Percentiles rank a stretch among this genome's conserved stretches.
These are phyloP conservation scores for Phrynosoma blainvillii DNA, from an alignment of 2,113 vertebrate species.

Conservation along the genomic window DNA sequence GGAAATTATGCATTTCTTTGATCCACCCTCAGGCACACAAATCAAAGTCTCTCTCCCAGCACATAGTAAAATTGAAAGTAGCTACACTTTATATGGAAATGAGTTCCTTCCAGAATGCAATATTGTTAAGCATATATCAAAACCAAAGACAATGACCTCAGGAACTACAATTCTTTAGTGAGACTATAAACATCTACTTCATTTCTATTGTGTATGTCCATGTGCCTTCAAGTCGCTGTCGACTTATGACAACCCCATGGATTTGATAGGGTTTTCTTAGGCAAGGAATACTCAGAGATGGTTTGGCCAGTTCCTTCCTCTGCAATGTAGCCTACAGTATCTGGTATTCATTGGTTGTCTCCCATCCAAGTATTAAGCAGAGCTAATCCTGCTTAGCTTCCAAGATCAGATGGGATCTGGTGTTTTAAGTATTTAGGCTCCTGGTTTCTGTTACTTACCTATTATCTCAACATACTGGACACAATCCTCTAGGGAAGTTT, in stretches of 20 bases:
- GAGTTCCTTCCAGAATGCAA: constrained; percentile 70
- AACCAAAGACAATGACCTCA: constrained; percentile 61
- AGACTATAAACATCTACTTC: constrained; percentile 45
- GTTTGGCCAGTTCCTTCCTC: too few species aligned
- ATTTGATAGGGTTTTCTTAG: too few species aligned
- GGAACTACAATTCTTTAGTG: constrained; percentile 50
- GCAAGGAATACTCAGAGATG: too few species aligned
- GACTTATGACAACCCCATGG: too few species aligned
- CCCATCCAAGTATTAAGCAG: too few species aligned
- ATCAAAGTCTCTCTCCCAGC: constrained; percentile 73
- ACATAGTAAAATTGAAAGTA: constrained; percentile 72
- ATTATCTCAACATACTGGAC: constrained; percentile 10
- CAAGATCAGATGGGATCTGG: too few species aligned
- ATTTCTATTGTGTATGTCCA: constrained; percentile 29
- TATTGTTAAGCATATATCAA: constrained; percentile 72
- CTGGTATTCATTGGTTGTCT: too few species aligned
- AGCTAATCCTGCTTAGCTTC: too few species aligned
- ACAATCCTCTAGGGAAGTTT: background rate
- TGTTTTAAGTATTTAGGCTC: too few species aligned
- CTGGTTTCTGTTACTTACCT: constrained; percentile 41
- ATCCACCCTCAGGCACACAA: constrained; percentile 77
- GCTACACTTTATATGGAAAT: constrained; percentile 81
- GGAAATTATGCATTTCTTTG: constrained; percentile 76
- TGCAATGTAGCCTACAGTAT: too few species aligned
- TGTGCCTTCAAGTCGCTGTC: too few species aligned